A percentile compares a stretch with the other conserved stretches of the same genome.
Conservation (phyloP, 2,888 invertebrate genomes). For the Drosophila macrothrix region DNA sequence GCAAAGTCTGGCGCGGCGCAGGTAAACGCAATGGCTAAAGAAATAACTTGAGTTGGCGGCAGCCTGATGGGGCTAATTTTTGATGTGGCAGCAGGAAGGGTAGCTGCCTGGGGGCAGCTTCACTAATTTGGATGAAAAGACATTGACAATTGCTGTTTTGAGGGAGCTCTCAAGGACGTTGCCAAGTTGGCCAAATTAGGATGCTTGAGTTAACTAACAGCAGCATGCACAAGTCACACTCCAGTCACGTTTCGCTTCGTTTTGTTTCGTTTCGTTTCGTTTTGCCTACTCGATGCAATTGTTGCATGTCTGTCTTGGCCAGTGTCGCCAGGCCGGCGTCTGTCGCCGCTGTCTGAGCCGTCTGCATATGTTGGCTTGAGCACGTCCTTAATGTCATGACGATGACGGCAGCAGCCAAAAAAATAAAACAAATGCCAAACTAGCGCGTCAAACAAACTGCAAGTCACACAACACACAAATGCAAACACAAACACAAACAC, state of each 20-base stretch:
- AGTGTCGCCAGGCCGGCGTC: constrained; percentile 1
- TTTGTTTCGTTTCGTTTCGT: constrained; percentile 4
- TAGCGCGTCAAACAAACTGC: constrained; percentile 69
- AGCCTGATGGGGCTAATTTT: constrained; percentile 44
- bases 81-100: constrained; percentile 13
- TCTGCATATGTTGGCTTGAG: constrained; percentile 72
- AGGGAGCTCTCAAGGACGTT: constrained; percentile 70
- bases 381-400: constrained; percentile 75
- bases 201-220: constrained; percentile 64
- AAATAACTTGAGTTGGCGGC: constrained; percentile 9
- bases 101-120: constrained; percentile 13
- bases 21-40: constrained; percentile 15
- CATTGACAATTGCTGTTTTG: constrained; percentile 43
- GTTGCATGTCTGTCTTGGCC: constrained; percentile 32
- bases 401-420: constrained; percentile 57
- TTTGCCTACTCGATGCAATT: constrained; percentile 39
- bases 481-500: constrained; percentile 47
- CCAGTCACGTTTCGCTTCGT: constrained; percentile 70
- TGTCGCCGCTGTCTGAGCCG: constrained; percentile 27
- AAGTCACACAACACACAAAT: constrained; percentile 60
- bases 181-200: constrained; percentile 73
- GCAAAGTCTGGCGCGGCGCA: constrained; percentile 35
- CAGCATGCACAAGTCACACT: constrained; percentile 63
- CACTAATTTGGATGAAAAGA: constrained; percentile 35
- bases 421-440: constrained; percentile 69